Percentiles rank a stretch among this genome's conserved stretches.
phyloP scores from a whole-genome alignment of 1,140 invertebrate genomes.

The Hypothenemus hampei region DNA sequence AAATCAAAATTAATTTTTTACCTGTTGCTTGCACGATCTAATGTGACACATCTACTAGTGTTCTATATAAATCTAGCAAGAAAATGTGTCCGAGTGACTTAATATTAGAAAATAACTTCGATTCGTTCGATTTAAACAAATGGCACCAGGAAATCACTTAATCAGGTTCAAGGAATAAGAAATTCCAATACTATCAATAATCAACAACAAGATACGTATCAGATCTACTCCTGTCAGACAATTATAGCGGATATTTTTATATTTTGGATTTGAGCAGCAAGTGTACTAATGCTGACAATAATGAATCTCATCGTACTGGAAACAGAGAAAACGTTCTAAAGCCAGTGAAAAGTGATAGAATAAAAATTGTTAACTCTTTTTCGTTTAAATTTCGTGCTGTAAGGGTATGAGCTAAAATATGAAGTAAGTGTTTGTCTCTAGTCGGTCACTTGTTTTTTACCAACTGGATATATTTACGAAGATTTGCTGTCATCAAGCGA shows the following conservation, averaged over 20 bases:
- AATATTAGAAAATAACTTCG: conserved; percentile 62
- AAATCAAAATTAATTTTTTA: no score
- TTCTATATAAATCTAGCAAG: no score
- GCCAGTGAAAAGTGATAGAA: conserved; percentile 60
- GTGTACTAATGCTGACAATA: conserved; percentile 55
- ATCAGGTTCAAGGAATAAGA: conserved; percentile 65
- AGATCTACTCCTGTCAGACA: conserved; percentile 55
- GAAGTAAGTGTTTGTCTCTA: conserved; percentile 69
- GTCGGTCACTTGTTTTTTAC: conserved; percentile 62
- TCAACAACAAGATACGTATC: conserved; percentile 51
- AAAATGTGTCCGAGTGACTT: background rate
- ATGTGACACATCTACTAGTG: no score
- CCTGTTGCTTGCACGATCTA: no score
- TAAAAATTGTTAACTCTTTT: conserved; percentile 60
- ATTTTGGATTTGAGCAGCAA: conserved; percentile 53
- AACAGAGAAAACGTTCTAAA: conserved; percentile 49
- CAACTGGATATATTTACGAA: conserved; percentile 52
- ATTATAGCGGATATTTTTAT: conserved; percentile 52
- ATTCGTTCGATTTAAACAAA: conserved; percentile 52
- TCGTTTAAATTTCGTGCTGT: conserved; percentile 61
- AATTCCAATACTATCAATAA: conserved; percentile 68
- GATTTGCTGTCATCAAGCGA: conserved; percentile 53
- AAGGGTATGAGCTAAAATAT: conserved; percentile 65
- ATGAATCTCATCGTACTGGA: conserved; percentile 49
- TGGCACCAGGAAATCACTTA: conserved; percentile 67